Evolutionary conservation across 1,140 invertebrate genomes (phyloP), one percentile per base, ranked within the genome.

Genomic region (Drosophila ambigua): DNA sequence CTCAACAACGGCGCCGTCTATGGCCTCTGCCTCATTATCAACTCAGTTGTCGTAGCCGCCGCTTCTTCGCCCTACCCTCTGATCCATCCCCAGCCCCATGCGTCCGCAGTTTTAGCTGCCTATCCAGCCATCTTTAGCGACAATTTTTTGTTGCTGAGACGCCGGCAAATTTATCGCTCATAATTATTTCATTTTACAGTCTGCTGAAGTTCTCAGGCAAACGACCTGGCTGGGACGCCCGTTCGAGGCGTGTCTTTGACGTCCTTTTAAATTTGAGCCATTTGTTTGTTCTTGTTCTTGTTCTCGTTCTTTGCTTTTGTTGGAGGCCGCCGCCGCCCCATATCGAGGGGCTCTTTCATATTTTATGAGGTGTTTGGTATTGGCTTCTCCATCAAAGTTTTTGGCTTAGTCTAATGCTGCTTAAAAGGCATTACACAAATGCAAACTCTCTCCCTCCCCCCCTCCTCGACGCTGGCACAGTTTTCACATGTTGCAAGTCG

Each of bases 111-210:
- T 28, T 6, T 8, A 16, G 49, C 60, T 16, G 20, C 20, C 20
- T 16, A n/a, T n/a, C 55, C 41, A 39, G 20, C 23, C 50, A 65
- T 45, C 11, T 59, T 74, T 67, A 65, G 83, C 76, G 75, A 83
- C 72, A 88, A 50, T 72, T 65, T 84, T 75, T 61, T 44, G 49
- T 61, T 44, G 49, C 43, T 63, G 77, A 79, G 74, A 76, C 69
- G 74, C 62, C 77, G 62, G 72, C 65, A 81, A 84, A 78, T 87
- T 85, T 87, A 87, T 85, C 60, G 78, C 77, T 85, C 74, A 79
- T 88, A 88, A 88, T 88, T 88, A 83, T 88, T 83, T 88, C 67
- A 88, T 83, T 88, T 88, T 83, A 88, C 83, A 88, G 83, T 88
- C 83, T 88, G 83, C 79, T 83, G 83, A 77, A 83, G 79, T 76